Base-by-base conservation (phyloP, 2,888 invertebrate genomes). In the Nymphalis c-album region DNA sequence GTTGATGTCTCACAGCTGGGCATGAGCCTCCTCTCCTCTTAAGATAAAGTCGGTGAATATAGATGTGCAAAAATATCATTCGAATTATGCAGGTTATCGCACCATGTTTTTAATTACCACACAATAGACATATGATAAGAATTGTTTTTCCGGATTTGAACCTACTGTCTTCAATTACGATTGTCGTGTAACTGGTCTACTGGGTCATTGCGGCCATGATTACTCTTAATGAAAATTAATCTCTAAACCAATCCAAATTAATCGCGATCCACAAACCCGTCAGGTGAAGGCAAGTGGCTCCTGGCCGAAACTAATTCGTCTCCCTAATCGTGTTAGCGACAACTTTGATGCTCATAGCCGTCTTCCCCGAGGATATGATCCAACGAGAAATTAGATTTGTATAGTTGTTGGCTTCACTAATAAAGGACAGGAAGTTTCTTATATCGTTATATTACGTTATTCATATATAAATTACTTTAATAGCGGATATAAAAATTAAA, bases 291-390 rank as follows among this genome's bases (percentile, higher is more conserved):
- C 59, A 57, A 60, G 73, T 55, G 53, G 51, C 80, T 85, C 77
- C 85, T 88, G 88, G 80, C 86, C 87, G 83, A 89, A 91, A 90
- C 91, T 91, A 92, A 92, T 91, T 89, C 85, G 81, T 86, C 85
- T 85, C 84, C 80, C 82, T 90, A 91, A 92, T 88, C 89, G 86
- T 84, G 90, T 92, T 92, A 91, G 85, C 78, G 88, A 90, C 90
- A 91, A 92, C 88, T 92, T 91, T 90, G 90, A 91, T 90, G 90
- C 89, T 83, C 79, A 78, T 78, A 76, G 73, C 55, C 55, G 31
- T 35, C 77, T 75, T 86, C 91, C 90, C 90, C 72, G 79, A 83
- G 91, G 91, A 87, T 90, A 90, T 90, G 87, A 90, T 85, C 90
- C 84, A 82, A 85, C 87, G 85, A 84, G 86, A 85, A 87, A 91